Base-by-base conservation (phyloP, 2,797 vertebrate genomes). In the Psittacula echo region DNA sequence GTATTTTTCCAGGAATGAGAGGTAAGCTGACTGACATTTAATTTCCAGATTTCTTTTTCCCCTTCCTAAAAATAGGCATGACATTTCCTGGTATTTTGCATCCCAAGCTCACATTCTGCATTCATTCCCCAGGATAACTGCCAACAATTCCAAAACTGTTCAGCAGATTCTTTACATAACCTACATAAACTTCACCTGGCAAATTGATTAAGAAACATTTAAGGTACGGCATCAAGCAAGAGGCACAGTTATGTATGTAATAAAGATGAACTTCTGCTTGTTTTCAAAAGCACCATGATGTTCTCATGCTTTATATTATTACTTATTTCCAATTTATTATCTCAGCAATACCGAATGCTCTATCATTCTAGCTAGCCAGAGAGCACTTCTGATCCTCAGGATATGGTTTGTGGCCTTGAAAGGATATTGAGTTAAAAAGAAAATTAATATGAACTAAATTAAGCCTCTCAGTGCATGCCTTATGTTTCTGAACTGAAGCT, bases 311-410 rank as follows among this genome's bases (percentile, higher is more conserved):
- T 92, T 93, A 91, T 93, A 85, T 85, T 94, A 71, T 93, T 94
- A 90, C 72, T 94, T 90, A 95, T 94, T 91, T 94, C 77, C 77
- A 71, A 87, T 89, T 90, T 89, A 91, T 94, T 93, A 91, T 73
- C 85, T 88, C 90, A 84, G 85, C 87, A 86, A 56, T 54, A 24
- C 22, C 0, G 6, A 94, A 73, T 30, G 61, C 39, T 91, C 81
- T 66, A 39, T 88, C 86, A 90, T 72, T 81, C 51, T 39, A 87
- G 65, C 75, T 45, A 92, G 75, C 67, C 90, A 72, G 79, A 81
- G 89, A 92, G 78, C 85, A 83, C 75, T 94, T 93, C 85, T 87
- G 85, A 76, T 74, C 86, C 75, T 87, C 48, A 41, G 48, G 91
- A 90, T 87, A 82, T 37, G 47, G 88, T 76, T 58, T 85, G 78